Conservation (phyloP, 2,888 invertebrate species). For the Barypeithes pellucidus region DNA sequence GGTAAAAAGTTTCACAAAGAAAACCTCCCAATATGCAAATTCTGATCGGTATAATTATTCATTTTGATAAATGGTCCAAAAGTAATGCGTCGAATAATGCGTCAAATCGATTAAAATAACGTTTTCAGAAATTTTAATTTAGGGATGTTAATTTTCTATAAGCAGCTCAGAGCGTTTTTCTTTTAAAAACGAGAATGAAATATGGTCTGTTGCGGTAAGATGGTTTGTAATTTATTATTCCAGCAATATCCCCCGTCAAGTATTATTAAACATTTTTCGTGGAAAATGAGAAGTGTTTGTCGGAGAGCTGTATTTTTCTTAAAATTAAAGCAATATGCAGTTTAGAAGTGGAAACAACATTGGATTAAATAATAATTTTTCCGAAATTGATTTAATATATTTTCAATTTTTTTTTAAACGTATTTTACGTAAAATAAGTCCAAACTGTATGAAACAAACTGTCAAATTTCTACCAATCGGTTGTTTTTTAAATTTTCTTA, state of each 20-base stretch:
- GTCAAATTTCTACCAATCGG: too few species aligned
- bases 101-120: constrained; percentile 10
- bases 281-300: constrained; percentile 5
- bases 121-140: constrained; percentile 13
- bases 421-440: too few species aligned
- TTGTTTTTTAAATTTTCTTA: too few species aligned
- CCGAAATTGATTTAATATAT: background rate
- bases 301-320: background rate
- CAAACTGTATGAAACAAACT: too few species aligned
- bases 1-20: background rate
- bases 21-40: background rate
- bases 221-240: constrained; percentile 23
- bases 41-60: constrained; percentile 8
- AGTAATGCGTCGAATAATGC: background rate
- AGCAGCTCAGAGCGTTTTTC: constrained; percentile 9
- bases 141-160: constrained; percentile 16
- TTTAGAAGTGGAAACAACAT: background rate
- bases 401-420: too few species aligned
- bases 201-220: constrained; percentile 11
- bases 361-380: background rate
- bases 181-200: constrained; percentile 15
- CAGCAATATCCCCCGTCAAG: constrained; percentile 2
- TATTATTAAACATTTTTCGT: constrained; percentile 17
- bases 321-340: background rate
- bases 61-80: constrained; percentile 11